Conservation (phyloP, 2,113 vertebrate genomes). For the Agelaius tricolor region DNA sequence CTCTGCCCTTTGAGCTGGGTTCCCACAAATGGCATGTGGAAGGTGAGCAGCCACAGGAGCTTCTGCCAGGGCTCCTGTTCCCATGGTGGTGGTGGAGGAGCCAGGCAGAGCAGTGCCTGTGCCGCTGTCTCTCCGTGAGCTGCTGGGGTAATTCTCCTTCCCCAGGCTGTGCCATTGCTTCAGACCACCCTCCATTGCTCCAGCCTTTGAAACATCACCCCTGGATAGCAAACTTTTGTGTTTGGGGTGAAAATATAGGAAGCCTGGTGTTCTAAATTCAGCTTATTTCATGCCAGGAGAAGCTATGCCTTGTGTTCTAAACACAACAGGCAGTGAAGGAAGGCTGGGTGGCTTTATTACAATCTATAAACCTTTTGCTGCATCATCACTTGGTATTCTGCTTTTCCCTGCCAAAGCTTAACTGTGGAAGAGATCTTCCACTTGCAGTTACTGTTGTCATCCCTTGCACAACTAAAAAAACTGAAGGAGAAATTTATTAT, state of each 20-base stretch:
- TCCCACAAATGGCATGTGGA: background rate
- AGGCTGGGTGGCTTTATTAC: background rate
- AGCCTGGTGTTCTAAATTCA: background rate
- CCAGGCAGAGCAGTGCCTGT: fast-evolving
- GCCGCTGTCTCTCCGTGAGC: fast-evolving
- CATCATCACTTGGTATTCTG: background rate
- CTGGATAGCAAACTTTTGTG: background rate
- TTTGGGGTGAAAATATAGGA: background rate
- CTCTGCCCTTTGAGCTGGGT: background rate
- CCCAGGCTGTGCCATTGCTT: background rate
- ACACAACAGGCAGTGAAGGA: background rate
- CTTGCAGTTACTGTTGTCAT: background rate
- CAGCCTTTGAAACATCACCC: background rate
- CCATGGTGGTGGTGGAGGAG: fast-evolving
- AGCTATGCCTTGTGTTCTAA: background rate
- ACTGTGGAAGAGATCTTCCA: constrained; percentile 9
- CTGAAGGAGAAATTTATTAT: background rate
- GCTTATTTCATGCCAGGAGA: background rate
- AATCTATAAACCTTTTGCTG: background rate
- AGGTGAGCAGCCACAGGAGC: background rate
- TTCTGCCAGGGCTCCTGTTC: background rate
- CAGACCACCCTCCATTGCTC: background rate
- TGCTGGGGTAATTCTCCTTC: background rate
- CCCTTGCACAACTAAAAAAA: background rate
- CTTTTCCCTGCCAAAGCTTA: constrained; percentile 11